Evolutionary conservation across 2,797 vertebrate species (phyloP).

Genomic region (Notoglanidium macrostoma): DNA sequence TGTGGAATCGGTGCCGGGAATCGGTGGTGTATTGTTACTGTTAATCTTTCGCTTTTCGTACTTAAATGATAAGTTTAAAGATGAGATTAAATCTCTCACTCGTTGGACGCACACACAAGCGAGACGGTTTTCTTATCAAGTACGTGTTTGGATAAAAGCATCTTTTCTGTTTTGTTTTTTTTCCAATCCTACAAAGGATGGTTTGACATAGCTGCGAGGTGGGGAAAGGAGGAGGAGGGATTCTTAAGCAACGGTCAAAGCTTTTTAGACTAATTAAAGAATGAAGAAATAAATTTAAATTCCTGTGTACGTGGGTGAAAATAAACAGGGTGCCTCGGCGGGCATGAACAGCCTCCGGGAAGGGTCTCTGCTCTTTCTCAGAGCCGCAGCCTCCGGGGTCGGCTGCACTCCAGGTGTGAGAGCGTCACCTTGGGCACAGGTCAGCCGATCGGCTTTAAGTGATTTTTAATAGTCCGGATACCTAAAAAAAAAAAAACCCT

Average conservation of each 20-base stretch:
- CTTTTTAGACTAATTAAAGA: constrained; percentile 73
- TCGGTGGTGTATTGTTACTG: not conserved
- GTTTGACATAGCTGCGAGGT: constrained; percentile 81
- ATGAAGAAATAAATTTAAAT: constrained; percentile 98
- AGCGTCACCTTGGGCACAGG: constrained; percentile 78
- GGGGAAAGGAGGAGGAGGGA: constrained; percentile 63
- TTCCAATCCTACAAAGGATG: constrained; percentile 64
- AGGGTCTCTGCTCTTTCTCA: constrained; percentile 88
- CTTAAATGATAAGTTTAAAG: too few species aligned
- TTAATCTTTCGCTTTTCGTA: too few species aligned
- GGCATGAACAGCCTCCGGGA: constrained; percentile 87
- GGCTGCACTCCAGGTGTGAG: constrained; percentile 84
- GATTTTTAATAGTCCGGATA: not conserved
- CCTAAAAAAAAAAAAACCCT: not conserved
- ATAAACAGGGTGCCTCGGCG: constrained; percentile 95
- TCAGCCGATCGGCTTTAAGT: constrained; percentile 15
- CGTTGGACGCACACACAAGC: not conserved
- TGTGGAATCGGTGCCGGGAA: not conserved
- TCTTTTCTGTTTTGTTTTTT: too few species aligned
- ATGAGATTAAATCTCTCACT: not conserved
- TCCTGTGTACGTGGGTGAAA: constrained; percentile 95
- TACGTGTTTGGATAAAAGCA: not conserved
- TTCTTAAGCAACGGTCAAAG: constrained; percentile 79
- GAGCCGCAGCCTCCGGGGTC: constrained; percentile 65
- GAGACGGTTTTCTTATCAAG: not conserved